phyloP scores from a whole-genome alignment of 2,797 vertebrate species.

The Pseudocheirus occidentalis region DNA sequence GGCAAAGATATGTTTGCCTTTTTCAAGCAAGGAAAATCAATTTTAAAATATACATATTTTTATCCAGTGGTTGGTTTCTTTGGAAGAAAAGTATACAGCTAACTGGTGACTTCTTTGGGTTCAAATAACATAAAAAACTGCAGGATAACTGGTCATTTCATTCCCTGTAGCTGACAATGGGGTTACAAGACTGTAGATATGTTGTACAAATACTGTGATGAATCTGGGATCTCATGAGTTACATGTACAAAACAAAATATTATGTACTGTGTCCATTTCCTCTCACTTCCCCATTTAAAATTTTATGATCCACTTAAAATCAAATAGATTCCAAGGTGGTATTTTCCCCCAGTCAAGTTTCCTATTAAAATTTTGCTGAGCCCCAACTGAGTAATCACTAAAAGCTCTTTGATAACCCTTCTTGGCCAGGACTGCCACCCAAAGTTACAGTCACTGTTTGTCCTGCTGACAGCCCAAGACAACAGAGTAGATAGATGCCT shows the following conservation, averaged over 20 bases:
- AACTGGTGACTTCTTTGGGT: background rate
- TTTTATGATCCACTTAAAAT: background rate
- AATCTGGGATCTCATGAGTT: background rate
- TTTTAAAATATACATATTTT: background rate
- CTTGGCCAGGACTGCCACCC: background rate
- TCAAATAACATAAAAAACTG: background rate
- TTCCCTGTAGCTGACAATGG: background rate
- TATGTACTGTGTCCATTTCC: background rate
- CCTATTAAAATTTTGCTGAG: background rate
- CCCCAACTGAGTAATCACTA: background rate
- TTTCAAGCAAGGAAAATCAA: background rate
- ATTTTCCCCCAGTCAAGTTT: background rate
- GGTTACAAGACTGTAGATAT: background rate
- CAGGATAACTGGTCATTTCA: background rate
- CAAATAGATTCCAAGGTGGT: background rate
- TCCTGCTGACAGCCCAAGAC: background rate
- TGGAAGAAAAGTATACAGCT: background rate
- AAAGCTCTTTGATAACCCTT: background rate
- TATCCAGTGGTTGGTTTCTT: background rate
- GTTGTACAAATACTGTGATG: background rate
- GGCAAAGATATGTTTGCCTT: background rate
- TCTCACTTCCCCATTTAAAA: background rate
- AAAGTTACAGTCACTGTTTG: background rate
- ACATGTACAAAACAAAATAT: background rate
- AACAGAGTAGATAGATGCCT: background rate